Conservation (phyloP, 2,888 invertebrate species). For the Mesodorylaimus sp. region DNA sequence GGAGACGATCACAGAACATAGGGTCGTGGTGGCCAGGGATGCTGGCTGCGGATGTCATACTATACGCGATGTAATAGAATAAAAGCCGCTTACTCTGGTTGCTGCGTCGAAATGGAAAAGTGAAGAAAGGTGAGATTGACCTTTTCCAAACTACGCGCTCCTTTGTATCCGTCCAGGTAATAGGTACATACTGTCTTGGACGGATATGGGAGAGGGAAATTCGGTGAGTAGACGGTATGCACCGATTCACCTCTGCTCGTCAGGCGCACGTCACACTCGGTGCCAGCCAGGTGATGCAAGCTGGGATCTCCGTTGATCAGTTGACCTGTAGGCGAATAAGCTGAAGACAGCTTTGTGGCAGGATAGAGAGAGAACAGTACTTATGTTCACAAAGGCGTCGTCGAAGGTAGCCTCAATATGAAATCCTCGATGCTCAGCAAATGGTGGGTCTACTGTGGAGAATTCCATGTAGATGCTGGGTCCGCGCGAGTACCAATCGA, state of each 20-base stretch:
- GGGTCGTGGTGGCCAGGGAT: too few species aligned
- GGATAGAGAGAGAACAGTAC: conserved; percentile 40
- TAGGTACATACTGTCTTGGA: conserved; percentile 35
- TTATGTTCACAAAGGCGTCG: conserved; percentile 90
- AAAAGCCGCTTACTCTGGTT: conserved; percentile 17
- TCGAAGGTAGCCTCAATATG: conserved; percentile 97
- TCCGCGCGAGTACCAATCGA: conserved; percentile 18
- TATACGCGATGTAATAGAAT: too few species aligned
- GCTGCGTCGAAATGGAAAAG: conserved; percentile 56
- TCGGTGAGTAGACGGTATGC: conserved; percentile 35
- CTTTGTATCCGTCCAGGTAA: conserved; percentile 64
- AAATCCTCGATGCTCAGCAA: conserved; percentile 91
- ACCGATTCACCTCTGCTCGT: conserved; percentile 31
- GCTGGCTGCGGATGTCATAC: too few species aligned
- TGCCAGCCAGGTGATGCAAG: conserved; percentile 21
- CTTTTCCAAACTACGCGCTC: conserved; percentile 81
- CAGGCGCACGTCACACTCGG: conserved; percentile 58
- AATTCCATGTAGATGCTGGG: conserved; percentile 24
- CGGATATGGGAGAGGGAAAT: conserved; percentile 33
- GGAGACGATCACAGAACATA: too few species aligned
- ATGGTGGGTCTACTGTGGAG: conserved; percentile 27
- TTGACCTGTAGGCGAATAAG: background rate
- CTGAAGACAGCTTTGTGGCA: too few species aligned
- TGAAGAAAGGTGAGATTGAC: conserved; percentile 68
- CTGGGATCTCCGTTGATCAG: conserved; percentile 18